phyloP scores from a whole-genome alignment of 92 coral and sea anemone species.

The Porites lobata region DNA sequence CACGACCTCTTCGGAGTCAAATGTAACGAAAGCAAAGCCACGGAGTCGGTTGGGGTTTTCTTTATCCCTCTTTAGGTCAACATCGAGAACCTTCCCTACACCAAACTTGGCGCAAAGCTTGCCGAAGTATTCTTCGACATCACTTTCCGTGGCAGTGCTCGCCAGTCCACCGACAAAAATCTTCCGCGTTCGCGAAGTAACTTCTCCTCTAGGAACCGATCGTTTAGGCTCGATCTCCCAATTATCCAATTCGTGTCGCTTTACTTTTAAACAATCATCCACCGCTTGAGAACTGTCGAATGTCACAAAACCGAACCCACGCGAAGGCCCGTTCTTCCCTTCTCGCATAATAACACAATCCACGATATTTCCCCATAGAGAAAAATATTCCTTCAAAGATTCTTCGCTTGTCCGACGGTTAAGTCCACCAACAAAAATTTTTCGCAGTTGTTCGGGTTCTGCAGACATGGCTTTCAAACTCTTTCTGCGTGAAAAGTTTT shows the following conservation, averaged over 20 bases:
- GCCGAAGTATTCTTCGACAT: conserved; percentile 86
- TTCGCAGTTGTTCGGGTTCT: conserved; percentile 91
- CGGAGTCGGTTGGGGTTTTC: conserved; percentile 92
- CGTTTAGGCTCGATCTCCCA: conserved; percentile 98
- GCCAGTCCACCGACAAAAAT: conserved; percentile 97
- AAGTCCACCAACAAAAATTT: conserved; percentile 96
- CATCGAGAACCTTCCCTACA: conserved; percentile 86
- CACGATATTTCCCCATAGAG: conserved; percentile 95
- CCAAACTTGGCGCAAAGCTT: conserved; percentile 83
- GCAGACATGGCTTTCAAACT: conserved; percentile 21
- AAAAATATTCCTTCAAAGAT: conserved; percentile 88
- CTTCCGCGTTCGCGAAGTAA: conserved; percentile 82
- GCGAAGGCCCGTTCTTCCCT: conserved; percentile 82
- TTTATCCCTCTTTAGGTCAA: conserved; percentile 89
- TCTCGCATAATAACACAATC: conserved; percentile 96
- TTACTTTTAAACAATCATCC: conserved; percentile 84
- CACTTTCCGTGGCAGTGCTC: conserved; percentile 95
- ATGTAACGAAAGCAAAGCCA: conserved; percentile 95
- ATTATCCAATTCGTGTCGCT: conserved; percentile 85
- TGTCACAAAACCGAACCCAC: conserved; percentile 99
- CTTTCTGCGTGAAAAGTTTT: not conserved
- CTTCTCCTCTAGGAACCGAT: conserved; percentile 94
- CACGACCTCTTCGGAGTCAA: conserved; percentile 92
- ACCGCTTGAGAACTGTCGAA: conserved; percentile 86
- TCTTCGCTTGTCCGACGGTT: conserved; percentile 94